Evolutionary conservation across 2,113 vertebrate genomes (phyloP), one percentile per base, ranked within the genome.

Genomic region (Xiphorhynchus elegans): DNA sequence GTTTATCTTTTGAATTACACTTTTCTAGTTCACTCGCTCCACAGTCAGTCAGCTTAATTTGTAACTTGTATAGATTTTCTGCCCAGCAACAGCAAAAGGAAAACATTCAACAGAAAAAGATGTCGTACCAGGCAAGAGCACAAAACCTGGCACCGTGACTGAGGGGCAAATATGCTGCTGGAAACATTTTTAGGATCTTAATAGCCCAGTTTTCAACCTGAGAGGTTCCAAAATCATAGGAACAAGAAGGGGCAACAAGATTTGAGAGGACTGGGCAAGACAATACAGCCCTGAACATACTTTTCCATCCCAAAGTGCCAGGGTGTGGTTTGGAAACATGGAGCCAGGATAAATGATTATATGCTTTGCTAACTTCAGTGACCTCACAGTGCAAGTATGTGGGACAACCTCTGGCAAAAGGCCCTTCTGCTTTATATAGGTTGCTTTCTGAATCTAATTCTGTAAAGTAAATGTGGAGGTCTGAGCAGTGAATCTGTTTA

Each of bases 21-120:
- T 93, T 87, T 81, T 72, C 50, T n/a, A 91, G 82, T 79, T 79
- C 19, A 1, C 58, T 87, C 28, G 6, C 70, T 60, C 68, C 78
- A 73, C 90, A 88, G 82, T 75, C 91, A 89, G 74, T 40, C 85
- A 93, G 96, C 68, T 95, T 94, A 90, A 96, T 96, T 90, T 96
- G 83, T 90, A 96, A 94, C 95, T 95, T 64, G 64, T 77, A 93
- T 84, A 70, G 91, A 96, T 79, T 87, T 94, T 96, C 85, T 84
- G 85, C 93, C 88, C 92, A 90, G 90, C 90, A 96, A 94, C 87
- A 91, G 85, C 92, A 80, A 79, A 73, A 55, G 40, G n/a, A 78
- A 93, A 96, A 93, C 86, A 87, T 78, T 84, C 50, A 84, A 78
- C 88, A 64, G 82, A 75, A 91, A 77, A 89, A 84, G 50, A 87